A percentile compares a stretch with the other conserved stretches of the same genome.
These are phyloP conservation scores for Argynnis bischoffii DNA, from an alignment of 2,888 invertebrate genomes.

Conservation along the genomic window DNA sequence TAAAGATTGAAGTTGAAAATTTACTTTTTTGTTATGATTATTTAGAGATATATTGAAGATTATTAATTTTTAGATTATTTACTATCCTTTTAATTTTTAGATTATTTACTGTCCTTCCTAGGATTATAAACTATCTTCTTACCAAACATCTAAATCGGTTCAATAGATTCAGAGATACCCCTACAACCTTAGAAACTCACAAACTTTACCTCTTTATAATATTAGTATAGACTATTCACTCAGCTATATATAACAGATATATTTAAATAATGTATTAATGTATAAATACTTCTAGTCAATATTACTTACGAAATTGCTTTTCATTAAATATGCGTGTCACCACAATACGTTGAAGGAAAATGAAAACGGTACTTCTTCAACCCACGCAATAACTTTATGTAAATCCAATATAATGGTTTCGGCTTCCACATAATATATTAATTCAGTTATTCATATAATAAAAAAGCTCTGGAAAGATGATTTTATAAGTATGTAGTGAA, in stretches of 20 bases:
- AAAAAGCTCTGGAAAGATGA: slow-evolving; percentile 11
- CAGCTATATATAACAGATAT: neutral
- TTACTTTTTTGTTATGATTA: too few species aligned
- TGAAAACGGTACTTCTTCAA: slow-evolving; percentile 22
- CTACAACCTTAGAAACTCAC: too few species aligned
- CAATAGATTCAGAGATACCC: too few species aligned
- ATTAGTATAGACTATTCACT: neutral
- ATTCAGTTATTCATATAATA: slow-evolving; percentile 25
- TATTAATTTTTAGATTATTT: too few species aligned
- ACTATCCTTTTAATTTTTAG: too few species aligned
- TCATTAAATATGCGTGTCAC: slow-evolving; percentile 15
- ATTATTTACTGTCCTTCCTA: too few species aligned
- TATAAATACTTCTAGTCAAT: neutral
- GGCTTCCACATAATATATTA: slow-evolving; percentile 32
- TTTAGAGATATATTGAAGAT: too few species aligned
- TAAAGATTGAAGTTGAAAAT: too few species aligned
- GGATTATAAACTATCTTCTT: too few species aligned
- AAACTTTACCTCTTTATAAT: too few species aligned
- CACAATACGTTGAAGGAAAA: slow-evolving; percentile 11
- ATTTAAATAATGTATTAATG: neutral
- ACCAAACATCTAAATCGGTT: too few species aligned
- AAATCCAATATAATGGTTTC: slow-evolving; percentile 33
- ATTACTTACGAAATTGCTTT: slow-evolving; percentile 13
- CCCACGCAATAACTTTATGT: slow-evolving; percentile 32
- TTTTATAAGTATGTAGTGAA: slow-evolving; percentile 39